phyloP scores from a whole-genome alignment of 1,140 invertebrate species.

The Adoxophyes honmai region DNA sequence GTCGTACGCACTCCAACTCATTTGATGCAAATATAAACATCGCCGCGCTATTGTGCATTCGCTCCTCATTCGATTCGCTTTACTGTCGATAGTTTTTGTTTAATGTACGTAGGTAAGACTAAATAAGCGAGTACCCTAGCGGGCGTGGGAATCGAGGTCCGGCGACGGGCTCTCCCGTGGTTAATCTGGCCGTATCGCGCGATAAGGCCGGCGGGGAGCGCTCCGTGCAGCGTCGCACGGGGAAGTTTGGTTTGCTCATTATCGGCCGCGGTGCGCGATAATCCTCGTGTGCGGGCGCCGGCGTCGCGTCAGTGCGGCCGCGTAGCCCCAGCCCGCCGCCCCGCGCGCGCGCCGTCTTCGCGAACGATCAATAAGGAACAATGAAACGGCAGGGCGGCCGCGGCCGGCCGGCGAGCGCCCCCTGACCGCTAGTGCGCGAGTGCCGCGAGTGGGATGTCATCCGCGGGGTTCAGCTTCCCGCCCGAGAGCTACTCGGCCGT shows the following conservation, averaged over 20 bases:
- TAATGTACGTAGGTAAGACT: conserved; percentile 9
- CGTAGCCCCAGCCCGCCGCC: conserved; percentile 33
- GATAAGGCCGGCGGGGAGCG: conserved; percentile 38
- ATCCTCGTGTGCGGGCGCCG: conserved; percentile 48
- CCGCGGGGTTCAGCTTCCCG: conserved; percentile 55
- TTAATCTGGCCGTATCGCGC: conserved; percentile 14
- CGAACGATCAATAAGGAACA: conserved; percentile 52
- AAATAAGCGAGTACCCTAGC: conserved; percentile 4
- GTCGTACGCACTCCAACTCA: neutral
- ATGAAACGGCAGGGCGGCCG: conserved; percentile 43
- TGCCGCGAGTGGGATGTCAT: conserved; percentile 37
- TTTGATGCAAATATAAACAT: neutral
- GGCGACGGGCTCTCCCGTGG: neutral
- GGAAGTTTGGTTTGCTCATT: conserved; percentile 62
- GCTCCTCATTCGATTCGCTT: neutral
- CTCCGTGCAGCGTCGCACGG: conserved; percentile 30
- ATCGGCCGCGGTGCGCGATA: conserved; percentile 53
- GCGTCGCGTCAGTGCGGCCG: conserved; percentile 43
- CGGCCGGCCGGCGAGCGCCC: conserved; percentile 22
- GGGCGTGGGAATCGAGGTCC: neutral
- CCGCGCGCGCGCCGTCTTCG: conserved; percentile 29
- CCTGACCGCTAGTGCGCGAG: conserved; percentile 27
- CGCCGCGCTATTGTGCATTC: conserved; percentile 5
- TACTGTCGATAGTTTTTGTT: neutral
- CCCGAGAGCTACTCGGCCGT: conserved; percentile 68